A percentile compares a stretch with the other conserved stretches of the same genome.
phyloP scores from a whole-genome alignment of 2,797 vertebrate genomes.

The Sebastes hubbsi region DNA sequence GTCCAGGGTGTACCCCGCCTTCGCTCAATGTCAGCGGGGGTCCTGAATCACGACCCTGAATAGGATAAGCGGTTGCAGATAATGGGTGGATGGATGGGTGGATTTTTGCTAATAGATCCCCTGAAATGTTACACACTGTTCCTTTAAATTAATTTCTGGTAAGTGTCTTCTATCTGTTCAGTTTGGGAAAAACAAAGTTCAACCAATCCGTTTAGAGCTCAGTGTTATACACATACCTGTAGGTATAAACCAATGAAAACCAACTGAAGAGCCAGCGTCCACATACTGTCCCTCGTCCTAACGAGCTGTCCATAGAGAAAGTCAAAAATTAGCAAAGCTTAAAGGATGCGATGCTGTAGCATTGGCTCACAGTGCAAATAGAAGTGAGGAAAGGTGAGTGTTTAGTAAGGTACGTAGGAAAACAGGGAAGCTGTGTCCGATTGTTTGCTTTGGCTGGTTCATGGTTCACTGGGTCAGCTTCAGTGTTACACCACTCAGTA shows the following conservation, averaged over 20 bases:
- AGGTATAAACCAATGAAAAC: slow-evolving; percentile 17
- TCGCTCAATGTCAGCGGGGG: too few relatives aligned
- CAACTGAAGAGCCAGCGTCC: slow-evolving; percentile 17
- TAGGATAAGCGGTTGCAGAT: too few relatives aligned
- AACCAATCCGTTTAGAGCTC: background rate
- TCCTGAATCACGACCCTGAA: too few relatives aligned
- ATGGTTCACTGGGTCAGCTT: slow-evolving; percentile 26
- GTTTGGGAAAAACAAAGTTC: background rate
- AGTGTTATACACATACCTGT: slow-evolving; percentile 47
- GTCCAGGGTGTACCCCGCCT: too few relatives aligned
- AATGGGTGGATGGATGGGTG: too few relatives aligned
- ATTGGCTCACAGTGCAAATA: background rate
- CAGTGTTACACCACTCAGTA: background rate
- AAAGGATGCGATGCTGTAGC: background rate
- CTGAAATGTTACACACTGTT: background rate
- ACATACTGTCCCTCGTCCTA: slow-evolving; percentile 40
- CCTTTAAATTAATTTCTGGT: background rate
- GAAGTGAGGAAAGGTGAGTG: background rate
- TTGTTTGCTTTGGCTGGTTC: slow-evolving; percentile 41
- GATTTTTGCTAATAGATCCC: too few relatives aligned
- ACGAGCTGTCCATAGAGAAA: background rate
- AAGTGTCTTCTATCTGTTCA: background rate
- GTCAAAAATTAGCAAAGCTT: background rate
- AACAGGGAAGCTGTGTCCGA: background rate
- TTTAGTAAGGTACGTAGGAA: background rate